A percentile compares a stretch with the other conserved stretches of the same genome.
Conservation (phyloP, 2,797 vertebrate species). For the Gila robusta region DNA sequence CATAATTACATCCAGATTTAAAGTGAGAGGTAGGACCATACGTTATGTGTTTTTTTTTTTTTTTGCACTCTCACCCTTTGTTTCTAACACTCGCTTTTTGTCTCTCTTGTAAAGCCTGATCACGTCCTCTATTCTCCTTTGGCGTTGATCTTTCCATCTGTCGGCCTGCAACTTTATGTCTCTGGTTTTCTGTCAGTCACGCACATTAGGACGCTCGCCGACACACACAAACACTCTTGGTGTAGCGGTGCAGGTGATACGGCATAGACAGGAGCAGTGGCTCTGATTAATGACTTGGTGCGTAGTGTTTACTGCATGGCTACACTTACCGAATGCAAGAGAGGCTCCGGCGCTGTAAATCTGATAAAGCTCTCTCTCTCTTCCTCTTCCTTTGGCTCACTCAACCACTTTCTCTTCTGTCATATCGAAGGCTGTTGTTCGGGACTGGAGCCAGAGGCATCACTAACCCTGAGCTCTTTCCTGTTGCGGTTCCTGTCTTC, state of each 20-base stretch:
- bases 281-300: constrained; percentile 61
- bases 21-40: constrained; percentile 42
- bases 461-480: constrained; percentile 46
- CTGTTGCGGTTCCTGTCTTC: constrained; percentile 48
- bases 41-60: not conserved
- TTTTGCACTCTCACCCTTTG: not conserved
- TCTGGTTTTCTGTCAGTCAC: constrained; percentile 1
- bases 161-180: not conserved
- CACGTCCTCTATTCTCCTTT: not conserved
- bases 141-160: not conserved
- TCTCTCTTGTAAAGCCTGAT: constrained; percentile 12
- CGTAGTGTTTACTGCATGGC: constrained; percentile 63
- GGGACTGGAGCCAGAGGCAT: constrained; percentile 53
- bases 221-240: constrained; percentile 1
- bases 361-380: constrained; percentile 42
- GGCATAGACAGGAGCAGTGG: constrained; percentile 39
- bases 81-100: not conserved
- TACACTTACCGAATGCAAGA: constrained; percentile 64
- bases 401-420: constrained; percentile 32
- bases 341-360: constrained; percentile 55
- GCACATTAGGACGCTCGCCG: not conserved
- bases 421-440: constrained; percentile 23
- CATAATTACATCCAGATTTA: constrained; percentile 64
- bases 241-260: constrained; percentile 45
- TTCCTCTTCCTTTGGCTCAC: constrained; percentile 21